Conservation (phyloP, 64 coral and sea anemone species). For the Actinia tenebrosa region DNA sequence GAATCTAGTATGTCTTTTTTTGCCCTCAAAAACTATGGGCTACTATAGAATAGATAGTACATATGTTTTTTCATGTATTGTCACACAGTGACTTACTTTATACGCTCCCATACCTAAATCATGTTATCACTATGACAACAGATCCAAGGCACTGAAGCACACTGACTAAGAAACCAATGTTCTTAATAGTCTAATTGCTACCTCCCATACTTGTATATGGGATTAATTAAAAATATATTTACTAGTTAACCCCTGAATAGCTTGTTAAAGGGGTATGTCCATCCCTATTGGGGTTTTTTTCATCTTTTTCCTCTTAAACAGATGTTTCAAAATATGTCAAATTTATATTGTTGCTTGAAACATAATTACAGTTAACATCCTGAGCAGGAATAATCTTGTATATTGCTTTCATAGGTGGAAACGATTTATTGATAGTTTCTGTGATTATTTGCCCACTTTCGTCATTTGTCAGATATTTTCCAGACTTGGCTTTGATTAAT, state of each 20-base stretch:
- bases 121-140: constrained; percentile 1
- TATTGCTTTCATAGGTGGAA: background rate
- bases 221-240: no score
- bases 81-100: constrained; percentile 17
- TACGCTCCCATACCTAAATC: background rate
- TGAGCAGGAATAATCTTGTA: background rate
- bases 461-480: background rate
- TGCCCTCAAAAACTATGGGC: background rate
- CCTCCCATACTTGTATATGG: background rate
- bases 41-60: background rate
- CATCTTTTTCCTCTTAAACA: background rate
- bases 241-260: no score
- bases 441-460: background rate
- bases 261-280: no score
- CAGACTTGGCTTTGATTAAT: background rate
- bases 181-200: background rate
- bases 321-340: background rate
- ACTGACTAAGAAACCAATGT: background rate
- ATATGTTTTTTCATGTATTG: background rate
- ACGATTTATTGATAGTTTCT: background rate
- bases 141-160: constrained; percentile 4
- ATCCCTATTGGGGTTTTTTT: no score
- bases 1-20: background rate
- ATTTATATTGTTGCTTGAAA: background rate
- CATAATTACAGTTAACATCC: background rate